Base-by-base conservation (phyloP, 2,888 invertebrate genomes). In the Stramonita haemastoma region DNA sequence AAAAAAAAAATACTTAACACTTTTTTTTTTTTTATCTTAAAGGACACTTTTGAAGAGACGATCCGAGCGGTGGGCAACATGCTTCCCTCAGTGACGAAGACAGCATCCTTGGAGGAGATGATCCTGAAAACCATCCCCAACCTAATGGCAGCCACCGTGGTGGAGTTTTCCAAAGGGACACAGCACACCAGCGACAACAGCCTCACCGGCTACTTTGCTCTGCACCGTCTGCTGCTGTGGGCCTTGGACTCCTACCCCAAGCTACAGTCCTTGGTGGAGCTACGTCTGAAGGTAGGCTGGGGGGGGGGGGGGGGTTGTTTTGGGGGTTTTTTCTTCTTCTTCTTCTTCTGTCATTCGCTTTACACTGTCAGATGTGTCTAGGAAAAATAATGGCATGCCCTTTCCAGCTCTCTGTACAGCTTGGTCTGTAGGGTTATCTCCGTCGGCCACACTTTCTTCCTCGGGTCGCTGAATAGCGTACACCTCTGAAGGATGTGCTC, bases 161-260 rank as follows among this genome's bases (percentile, higher is more conserved):
- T 95, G 29, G 95, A 95, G 90, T 94, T 94, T 89, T 94, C 94
- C 57, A 94, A 95, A 87, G 95, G 95, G 36, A 94, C 94, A 13
- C 95, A 95, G 81, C 94, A 95, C 89, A 94, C 94, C 19, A 95
- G 94, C 90, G 94, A 94, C 89, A 95, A 94, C 91, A 93, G 93
- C 70, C 92, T 95, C 36, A 94, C 92, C 86, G 95, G 95, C 2
- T 95, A 94, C 91, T 95, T 94, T 84, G 93, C 94, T 32, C 90
- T 95, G 17, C 95, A 95, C 85, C 90, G 94, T 29, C 91, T 95
- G 73, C 91, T 94, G 19, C 90, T 95, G 46, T 95, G 95, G 95
- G 94, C 94, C 11, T 77, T 94, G 60, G 94, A 95, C 87, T 93
- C 93, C 1, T 95, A 94, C 88, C 94, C 95, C 0, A 91, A 91